These are phyloP conservation scores for Panthera tigris DNA, from an alignment of 2,113 vertebrate genomes.

Conservation along the genomic window DNA sequence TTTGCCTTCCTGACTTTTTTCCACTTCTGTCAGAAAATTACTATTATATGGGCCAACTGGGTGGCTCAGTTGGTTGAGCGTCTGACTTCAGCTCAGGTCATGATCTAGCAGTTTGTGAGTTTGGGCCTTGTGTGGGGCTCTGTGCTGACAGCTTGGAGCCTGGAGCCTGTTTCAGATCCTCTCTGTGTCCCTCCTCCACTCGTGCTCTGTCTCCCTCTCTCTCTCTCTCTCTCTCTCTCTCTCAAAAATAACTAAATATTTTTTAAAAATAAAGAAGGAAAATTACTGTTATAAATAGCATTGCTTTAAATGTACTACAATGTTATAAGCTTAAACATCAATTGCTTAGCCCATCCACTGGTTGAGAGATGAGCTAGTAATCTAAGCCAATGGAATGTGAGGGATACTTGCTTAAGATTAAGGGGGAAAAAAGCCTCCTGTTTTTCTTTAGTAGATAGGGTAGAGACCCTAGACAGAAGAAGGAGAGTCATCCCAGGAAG, in stretches of 20 bases:
- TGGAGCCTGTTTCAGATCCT: too few relatives aligned
- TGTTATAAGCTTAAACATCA: neutral
- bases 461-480: neutral
- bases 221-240: too few relatives aligned
- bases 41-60: neutral
- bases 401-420: neutral
- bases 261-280: neutral
- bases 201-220: too few relatives aligned
- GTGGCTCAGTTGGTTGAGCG: too few relatives aligned
- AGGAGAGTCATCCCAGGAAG: neutral
- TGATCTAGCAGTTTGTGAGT: too few relatives aligned
- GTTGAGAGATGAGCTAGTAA: neutral
- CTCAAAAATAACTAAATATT: too few relatives aligned
- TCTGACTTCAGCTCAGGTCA: too few relatives aligned
- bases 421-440: neutral
- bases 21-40: neutral
- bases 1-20: constrained; percentile 1
- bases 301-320: neutral
- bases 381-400: neutral
- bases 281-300: neutral
- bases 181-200: too few relatives aligned
- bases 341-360: neutral
- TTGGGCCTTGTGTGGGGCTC: too few relatives aligned
- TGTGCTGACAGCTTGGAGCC: too few relatives aligned
- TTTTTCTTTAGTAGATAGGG: neutral